Evolutionary conservation across 2,888 invertebrate species (phyloP), one percentile per base, ranked within the genome.

Genomic region (Malachius bipustulatus): DNA sequence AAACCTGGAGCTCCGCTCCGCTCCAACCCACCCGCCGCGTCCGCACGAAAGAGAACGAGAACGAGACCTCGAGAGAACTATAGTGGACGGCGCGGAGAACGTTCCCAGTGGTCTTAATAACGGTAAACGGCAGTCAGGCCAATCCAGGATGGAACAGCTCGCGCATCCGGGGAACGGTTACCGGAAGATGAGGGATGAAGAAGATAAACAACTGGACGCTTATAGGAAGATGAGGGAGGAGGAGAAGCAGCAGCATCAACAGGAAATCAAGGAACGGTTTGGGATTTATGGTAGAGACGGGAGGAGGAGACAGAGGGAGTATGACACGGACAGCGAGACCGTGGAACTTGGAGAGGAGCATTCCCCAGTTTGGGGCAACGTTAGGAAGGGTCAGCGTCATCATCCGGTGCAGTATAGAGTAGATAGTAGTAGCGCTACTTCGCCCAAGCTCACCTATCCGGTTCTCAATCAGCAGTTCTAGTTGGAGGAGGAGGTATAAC

Each of bases 351-450:
- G 54, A 45, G 55, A 57, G 35, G 44, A 51, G 30, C 61, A 63
- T 43, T 59, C 60, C 2, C 63, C 63, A 1, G 61, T 63, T 33
- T 63, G 62, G 61, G 59, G 62, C 42, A 55, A 59, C 44, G 59
- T 62, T 29, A 48, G 57, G 49, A 57, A 58, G 58, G 62, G 62
- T 61, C 52, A 40, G 35, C 9, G 31, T n/a, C n/a, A n/a, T n/a
- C n/a, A n/a, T n/a, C n/a, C n/a, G n/a, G n/a, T n/a, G n/a, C n/a
- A n/a, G n/a, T n/a, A n/a, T 19, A 38, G 27, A 36, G 44, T 41
- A 37, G 36, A 30, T 3, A 34, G 29, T 14, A 33, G 36, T 16
- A 12, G 3, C 14, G 2, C 32, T 16, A 16, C 32, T 16, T 19
- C n/a, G 16, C 16, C 19, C 16, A 32, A 24, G 1, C n/a, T n/a